These are phyloP conservation scores for Urocyon cinereoargenteus DNA, from an alignment of 2,797 vertebrate genomes.

Conservation along the genomic window DNA sequence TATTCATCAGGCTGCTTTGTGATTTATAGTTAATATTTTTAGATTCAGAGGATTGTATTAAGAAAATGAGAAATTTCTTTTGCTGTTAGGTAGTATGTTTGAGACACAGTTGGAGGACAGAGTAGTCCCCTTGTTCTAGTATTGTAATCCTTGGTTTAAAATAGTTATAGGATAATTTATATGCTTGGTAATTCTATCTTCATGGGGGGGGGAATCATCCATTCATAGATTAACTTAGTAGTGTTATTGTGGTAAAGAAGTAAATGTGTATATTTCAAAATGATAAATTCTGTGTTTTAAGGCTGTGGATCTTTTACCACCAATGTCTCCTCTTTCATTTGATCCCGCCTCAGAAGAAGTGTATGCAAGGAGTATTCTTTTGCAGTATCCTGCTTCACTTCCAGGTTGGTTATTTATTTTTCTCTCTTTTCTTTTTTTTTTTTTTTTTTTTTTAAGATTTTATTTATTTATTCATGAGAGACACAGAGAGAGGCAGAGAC, in stretches of 20 bases:
- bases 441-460: no score
- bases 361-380: conserved; percentile 84
- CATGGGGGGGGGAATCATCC: neutral
- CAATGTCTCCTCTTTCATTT: conserved; percentile 88
- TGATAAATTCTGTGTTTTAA: conserved; percentile 82
- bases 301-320: conserved; percentile 89
- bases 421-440: neutral
- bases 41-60: conserved; percentile 3
- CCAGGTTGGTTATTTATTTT: conserved; percentile 85
- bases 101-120: neutral
- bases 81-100: conserved; percentile 23
- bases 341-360: conserved; percentile 87
- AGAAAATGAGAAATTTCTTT: neutral
- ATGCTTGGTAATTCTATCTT: conserved; percentile 39
- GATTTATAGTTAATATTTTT: conserved; percentile 34
- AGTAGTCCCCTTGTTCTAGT: conserved; percentile 24
- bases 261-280: conserved; percentile 43
- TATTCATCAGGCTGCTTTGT: conserved; percentile 15
- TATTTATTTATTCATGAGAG: no score
- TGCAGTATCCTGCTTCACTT: conserved; percentile 85
- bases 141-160: conserved; percentile 33
- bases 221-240: conserved; percentile 34
- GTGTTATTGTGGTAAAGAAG: conserved; percentile 37
- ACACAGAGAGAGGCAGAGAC: no score
- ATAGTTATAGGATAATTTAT: neutral